Conservation (phyloP, 2,888 invertebrate genomes). For the Arge pagana region DNA sequence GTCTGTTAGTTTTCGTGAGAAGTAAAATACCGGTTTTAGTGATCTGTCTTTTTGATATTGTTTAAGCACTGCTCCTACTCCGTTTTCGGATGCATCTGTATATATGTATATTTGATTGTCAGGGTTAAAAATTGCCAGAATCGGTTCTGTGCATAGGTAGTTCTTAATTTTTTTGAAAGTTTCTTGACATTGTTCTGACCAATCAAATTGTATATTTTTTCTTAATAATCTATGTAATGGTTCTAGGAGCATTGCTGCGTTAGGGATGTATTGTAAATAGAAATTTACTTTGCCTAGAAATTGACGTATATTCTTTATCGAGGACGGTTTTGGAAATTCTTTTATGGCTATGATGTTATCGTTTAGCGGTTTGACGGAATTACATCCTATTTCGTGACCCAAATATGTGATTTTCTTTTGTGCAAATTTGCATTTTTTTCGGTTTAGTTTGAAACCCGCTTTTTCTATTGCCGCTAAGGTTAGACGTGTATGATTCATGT, state of each 20-base stretch:
- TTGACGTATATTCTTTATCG: slow-evolving; percentile 3
- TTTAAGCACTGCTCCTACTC: slow-evolving; percentile 11
- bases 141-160: slow-evolving; percentile 13
- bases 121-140: slow-evolving; percentile 12
- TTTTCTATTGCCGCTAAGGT: neutral
- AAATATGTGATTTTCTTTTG: slow-evolving; percentile 16
- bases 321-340: neutral
- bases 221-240: slow-evolving; percentile 8
- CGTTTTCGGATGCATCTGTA: slow-evolving; percentile 6
- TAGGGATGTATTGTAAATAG: slow-evolving; percentile 5
- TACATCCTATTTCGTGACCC: slow-evolving; percentile 8
- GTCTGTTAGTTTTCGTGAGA: slow-evolving; percentile 1
- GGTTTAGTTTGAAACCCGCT: slow-evolving; percentile 18
- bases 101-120: slow-evolving; percentile 2
- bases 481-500: slow-evolving; percentile 24
- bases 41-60: neutral
- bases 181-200: slow-evolving; percentile 9
- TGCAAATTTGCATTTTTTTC: slow-evolving; percentile 14
- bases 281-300: slow-evolving; percentile 17
- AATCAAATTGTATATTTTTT: slow-evolving; percentile 10
- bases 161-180: slow-evolving; percentile 6
- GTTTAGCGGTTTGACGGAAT: slow-evolving; percentile 3
- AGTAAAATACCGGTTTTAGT: neutral
- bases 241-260: neutral
- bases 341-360: slow-evolving; percentile 10